Conservation (phyloP, 1,140 invertebrate species). For the Lordiphosa mommai region DNA sequence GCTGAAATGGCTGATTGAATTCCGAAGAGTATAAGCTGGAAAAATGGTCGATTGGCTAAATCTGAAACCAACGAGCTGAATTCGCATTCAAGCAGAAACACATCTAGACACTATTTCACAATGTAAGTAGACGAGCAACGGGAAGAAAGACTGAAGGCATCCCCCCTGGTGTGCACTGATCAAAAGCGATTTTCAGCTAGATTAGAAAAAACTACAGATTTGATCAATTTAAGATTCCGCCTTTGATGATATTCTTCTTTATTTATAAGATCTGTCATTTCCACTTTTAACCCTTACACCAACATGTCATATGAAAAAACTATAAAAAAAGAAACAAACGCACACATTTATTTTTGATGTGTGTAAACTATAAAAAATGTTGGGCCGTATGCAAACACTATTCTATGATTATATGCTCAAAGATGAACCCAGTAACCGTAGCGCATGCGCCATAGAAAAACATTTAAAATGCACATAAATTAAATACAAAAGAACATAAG, state of each 20-base stretch:
- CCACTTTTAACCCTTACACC: background rate
- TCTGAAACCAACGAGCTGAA: too few species aligned
- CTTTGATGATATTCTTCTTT: conserved; percentile 21
- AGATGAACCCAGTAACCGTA: conserved; percentile 32
- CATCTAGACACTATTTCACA: too few species aligned
- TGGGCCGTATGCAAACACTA: background rate
- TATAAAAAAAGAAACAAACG: conserved; percentile 14
- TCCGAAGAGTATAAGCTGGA: too few species aligned
- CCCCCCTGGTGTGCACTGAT: too few species aligned
- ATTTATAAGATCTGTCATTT: too few species aligned
- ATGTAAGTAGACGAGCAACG: too few species aligned
- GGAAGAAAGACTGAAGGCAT: too few species aligned
- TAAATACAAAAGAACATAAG: conserved; percentile 29
- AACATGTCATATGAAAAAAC: background rate
- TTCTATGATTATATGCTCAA: conserved; percentile 20
- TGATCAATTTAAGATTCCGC: conserved; percentile 23
- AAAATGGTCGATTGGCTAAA: too few species aligned
- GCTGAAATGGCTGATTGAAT: too few species aligned
- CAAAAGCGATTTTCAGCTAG: too few species aligned
- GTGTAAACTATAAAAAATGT: conserved; percentile 42
- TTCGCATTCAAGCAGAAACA: too few species aligned
- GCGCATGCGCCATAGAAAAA: conserved; percentile 55
- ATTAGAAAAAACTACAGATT: too few species aligned
- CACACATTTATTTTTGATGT: conserved; percentile 18
- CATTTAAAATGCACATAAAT: conserved; percentile 60